Conservation (phyloP, 2,113 vertebrate species). For the Brienomyrus longianalis region DNA sequence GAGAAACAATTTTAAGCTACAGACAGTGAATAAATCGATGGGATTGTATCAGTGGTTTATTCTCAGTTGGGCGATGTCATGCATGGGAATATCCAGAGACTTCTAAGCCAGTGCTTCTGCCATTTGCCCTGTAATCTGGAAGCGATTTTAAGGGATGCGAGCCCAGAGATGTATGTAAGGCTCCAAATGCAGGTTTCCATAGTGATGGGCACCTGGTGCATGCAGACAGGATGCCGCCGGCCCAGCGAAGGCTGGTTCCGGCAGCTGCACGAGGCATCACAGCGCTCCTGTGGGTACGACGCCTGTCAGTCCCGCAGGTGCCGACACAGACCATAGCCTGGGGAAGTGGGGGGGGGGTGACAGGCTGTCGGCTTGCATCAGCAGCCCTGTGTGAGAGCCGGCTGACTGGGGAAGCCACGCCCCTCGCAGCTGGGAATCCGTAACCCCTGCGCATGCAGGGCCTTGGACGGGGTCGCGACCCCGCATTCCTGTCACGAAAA, state of each 20-base stretch:
- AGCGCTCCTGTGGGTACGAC: background rate
- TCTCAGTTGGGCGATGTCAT: background rate
- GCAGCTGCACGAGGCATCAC: background rate
- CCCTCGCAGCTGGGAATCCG: background rate
- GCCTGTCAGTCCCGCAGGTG: slow-evolving; percentile 2
- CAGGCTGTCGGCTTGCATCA: slow-evolving; percentile 19
- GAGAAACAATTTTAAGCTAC: background rate
- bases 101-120: background rate
- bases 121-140: background rate
- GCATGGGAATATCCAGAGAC: background rate
- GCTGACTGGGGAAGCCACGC: background rate
- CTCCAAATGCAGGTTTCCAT: background rate
- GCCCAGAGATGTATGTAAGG: background rate
- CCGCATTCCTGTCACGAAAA: background rate
- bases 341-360: background rate
- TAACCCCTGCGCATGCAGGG: background rate
- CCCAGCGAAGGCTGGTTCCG: background rate
- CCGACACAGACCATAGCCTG: background rate
- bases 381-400: background rate
- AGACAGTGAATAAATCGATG: background rate
- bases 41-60: background rate
- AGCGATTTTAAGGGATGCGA: background rate
- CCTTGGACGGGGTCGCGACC: background rate
- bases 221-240: background rate
- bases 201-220: background rate